phyloP scores from a whole-genome alignment of 2,797 vertebrate species.

The Molossus molossus region DNA sequence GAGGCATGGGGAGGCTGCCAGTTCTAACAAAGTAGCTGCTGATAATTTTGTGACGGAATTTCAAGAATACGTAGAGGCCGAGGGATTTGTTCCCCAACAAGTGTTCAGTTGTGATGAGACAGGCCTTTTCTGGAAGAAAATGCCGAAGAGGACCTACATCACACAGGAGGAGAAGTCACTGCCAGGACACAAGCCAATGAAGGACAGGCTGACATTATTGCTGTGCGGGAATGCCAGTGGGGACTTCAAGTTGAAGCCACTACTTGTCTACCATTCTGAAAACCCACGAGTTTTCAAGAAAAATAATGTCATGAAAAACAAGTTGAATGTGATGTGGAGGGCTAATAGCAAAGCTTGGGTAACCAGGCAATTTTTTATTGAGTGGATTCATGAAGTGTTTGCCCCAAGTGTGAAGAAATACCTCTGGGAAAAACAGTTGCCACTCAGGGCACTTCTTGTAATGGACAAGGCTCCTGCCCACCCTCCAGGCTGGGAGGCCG shows the following conservation, averaged over 20 bases:
- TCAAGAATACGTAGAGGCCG: neutral
- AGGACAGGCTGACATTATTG: neutral
- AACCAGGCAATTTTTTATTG: neutral
- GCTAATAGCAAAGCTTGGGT: neutral
- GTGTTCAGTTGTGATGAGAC: neutral
- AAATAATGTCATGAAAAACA: neutral
- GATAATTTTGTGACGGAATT: neutral
- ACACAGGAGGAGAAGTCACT: neutral
- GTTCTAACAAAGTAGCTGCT: neutral
- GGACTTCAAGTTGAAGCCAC: neutral
- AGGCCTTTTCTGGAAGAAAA: neutral
- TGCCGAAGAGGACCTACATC: neutral
- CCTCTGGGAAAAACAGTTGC: neutral
- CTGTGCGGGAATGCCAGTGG: neutral
- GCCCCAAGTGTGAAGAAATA: neutral
- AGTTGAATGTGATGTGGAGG: neutral
- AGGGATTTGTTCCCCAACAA: neutral
- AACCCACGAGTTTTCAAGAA: neutral
- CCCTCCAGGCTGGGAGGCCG: neutral
- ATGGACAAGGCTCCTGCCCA: neutral
- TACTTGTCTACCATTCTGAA: neutral
- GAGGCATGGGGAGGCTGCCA: neutral
- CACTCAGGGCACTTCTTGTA: neutral
- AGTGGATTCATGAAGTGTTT: neutral
- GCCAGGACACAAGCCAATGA: neutral